Evolutionary conservation across 30 jellyfish, hydroid and myxozoan genomes (phyloP), one percentile per base, ranked within the genome.

Genomic region (Mastigias papua): DNA sequence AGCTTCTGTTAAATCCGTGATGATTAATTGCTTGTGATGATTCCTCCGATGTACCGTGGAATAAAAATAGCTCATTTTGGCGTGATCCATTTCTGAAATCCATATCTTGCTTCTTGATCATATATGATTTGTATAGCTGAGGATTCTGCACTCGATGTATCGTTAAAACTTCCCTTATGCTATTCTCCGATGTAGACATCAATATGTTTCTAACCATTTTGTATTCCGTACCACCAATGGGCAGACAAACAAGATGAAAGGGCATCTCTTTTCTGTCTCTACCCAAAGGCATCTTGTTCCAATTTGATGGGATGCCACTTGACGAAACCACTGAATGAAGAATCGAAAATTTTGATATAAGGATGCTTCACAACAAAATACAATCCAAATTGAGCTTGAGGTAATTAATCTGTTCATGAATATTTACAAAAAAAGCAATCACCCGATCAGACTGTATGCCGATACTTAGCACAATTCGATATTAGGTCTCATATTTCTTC

Each of bases 251-350:
- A 8, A 22, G 0, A 48, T 80, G 81, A 26, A 31, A 80, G 50
- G 71, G 65, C 25, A 15, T 10, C 60, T 80, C 90, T n/a, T 27
- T 26, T 3, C 90, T 81, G 0, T 2, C 3, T 13, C 25, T 0
- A 34, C 33, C 73, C 48, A 19, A n/a, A 5, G 90, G 90, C 90
- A 80, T 80, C 3, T 78, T 78, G 50, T 64, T 67, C 90, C 90
- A 80, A 63, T 22, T 26, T 22, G 79, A 22, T 13, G 90, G 90
- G 27, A 68, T 2, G 27, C 27, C 5, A 1, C 7, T 16, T 51
- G 67, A 8, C 54, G 54, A 37, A 37, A 37, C 11, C 54, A 5
- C 54, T 37, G 54, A 37, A 11, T 37, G 11, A 11, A 37, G n/a
- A n/a, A n/a, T n/a, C n/a, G n/a, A n/a, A n/a, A n/a, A 46, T 46